Evolutionary conservation across 2,888 invertebrate genomes (phyloP).

Genomic region (Strigamia transsilvanica): DNA sequence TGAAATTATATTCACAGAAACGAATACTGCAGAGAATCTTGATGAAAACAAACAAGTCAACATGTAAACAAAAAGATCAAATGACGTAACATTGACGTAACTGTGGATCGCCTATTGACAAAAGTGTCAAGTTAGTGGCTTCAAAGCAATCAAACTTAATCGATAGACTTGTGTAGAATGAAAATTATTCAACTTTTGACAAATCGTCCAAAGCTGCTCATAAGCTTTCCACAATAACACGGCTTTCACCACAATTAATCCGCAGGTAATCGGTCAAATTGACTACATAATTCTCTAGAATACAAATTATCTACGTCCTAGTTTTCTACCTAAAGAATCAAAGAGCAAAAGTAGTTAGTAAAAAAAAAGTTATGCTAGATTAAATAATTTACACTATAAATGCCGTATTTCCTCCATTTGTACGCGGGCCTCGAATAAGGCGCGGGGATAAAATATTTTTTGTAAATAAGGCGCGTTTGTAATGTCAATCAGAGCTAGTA

Average conservation of each 20-base stretch:
- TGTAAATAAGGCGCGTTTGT: too few species aligned
- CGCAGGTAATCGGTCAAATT: background rate
- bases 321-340: background rate
- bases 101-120: background rate
- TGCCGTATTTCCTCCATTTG: too few species aligned
- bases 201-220: too few species aligned
- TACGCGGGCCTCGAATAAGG: too few species aligned
- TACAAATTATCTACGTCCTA: background rate
- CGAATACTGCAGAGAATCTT: background rate
- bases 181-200: too few species aligned
- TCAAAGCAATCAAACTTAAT: background rate
- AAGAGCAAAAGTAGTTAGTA: too few species aligned
- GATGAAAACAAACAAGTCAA: constrained; percentile 7
- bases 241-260: background rate
- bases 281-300: background rate
- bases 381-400: too few species aligned
- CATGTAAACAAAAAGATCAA: background rate
- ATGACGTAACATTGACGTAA: background rate
- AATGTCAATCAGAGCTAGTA: too few species aligned
- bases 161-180: background rate
- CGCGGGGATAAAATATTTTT: too few species aligned
- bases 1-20: background rate
- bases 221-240: background rate
- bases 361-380: too few species aligned
- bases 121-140: background rate